Percentiles rank a stretch among this genome's conserved stretches.
Evolutionary conservation across 2,888 invertebrate genomes (phyloP).

Genomic region (Oxycera nigricornis): DNA sequence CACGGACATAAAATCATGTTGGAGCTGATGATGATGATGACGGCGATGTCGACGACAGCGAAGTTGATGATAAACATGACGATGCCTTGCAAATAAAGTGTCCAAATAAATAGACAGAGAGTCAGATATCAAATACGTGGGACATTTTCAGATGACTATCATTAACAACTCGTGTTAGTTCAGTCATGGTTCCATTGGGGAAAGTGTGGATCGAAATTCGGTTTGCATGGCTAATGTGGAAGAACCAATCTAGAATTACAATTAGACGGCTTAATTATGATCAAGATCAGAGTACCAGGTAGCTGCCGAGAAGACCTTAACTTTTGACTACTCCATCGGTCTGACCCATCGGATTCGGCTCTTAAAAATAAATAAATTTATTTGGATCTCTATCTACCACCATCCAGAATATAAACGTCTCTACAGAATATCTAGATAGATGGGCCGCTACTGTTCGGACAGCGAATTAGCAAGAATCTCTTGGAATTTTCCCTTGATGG

Average conservation of each 20-base stretch:
- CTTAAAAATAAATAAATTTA: too few species aligned
- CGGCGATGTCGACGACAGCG: not conserved
- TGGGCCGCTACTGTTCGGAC: not conserved
- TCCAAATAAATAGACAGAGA: constrained; percentile 11
- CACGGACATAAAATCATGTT: constrained; percentile 13
- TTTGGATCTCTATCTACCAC: too few species aligned
- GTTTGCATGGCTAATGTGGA: not conserved
- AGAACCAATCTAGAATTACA: not conserved
- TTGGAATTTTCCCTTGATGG: not conserved
- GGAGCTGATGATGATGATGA: constrained; percentile 18
- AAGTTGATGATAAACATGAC: not conserved
- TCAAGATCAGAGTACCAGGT: too few species aligned
- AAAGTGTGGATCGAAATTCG: not conserved
- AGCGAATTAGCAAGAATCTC: not conserved
- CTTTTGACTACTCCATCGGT: too few species aligned
- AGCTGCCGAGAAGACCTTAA: not conserved
- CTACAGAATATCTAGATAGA: not conserved
- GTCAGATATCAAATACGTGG: constrained; percentile 5
- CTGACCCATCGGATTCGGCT: too few species aligned
- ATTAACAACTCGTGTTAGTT: constrained; percentile 33
- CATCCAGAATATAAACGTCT: not conserved
- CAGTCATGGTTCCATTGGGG: not conserved
- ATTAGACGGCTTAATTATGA: not conserved
- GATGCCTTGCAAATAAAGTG: constrained; percentile 29
- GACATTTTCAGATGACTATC: constrained; percentile 14